Conservation (phyloP, 2,797 vertebrate species). For the Mus minutoides region DNA sequence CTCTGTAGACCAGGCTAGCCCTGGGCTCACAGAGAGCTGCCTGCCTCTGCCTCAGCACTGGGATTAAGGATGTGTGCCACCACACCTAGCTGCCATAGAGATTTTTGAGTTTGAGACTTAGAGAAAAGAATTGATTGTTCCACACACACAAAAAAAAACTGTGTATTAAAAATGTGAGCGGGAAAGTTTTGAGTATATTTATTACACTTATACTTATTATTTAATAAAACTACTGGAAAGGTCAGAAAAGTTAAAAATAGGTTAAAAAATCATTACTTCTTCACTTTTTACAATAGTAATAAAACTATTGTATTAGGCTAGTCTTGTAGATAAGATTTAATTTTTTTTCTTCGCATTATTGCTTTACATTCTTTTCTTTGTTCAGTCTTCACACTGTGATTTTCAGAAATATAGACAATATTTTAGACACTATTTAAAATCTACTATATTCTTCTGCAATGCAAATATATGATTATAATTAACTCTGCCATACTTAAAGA, state of each 20-base stretch:
- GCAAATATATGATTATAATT: slow-evolving; percentile 46
- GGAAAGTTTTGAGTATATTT: slow-evolving; percentile 47
- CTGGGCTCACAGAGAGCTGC: background rate
- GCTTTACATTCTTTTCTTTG: slow-evolving; percentile 40
- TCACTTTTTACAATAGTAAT: slow-evolving; percentile 45
- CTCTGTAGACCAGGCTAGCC: background rate
- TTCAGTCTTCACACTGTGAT: slow-evolving; percentile 53
- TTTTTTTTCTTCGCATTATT: background rate
- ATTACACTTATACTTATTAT: slow-evolving; percentile 50
- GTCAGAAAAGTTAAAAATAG: slow-evolving; percentile 67
- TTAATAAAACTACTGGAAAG: slow-evolving; percentile 46
- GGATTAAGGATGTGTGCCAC: no score
- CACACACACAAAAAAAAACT: background rate
- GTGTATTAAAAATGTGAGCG: background rate
- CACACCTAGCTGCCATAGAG: background rate
- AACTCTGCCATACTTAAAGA: slow-evolving; percentile 45
- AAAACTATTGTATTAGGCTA: slow-evolving; percentile 27
- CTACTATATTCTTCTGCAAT: slow-evolving; percentile 76
- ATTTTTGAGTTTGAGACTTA: slow-evolving; percentile 47
- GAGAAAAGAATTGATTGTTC: slow-evolving; percentile 12
- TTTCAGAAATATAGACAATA: slow-evolving; percentile 53
- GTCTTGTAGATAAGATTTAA: background rate
- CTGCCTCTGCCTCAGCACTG: background rate
- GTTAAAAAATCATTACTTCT: background rate
- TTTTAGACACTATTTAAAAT: slow-evolving; percentile 54